Base-by-base conservation (phyloP, 2,888 invertebrate genomes). In the Sipha maydis region DNA sequence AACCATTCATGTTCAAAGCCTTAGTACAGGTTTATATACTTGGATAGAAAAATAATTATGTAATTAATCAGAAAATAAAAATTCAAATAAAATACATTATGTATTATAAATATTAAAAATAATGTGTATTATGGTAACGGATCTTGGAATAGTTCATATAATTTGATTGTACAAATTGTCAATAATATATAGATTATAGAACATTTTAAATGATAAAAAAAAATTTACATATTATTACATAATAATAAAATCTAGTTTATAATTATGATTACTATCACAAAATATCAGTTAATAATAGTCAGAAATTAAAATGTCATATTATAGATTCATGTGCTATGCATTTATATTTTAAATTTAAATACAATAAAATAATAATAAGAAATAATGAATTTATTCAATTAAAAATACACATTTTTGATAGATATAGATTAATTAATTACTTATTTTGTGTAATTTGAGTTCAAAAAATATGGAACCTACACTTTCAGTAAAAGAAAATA, bases 61-160 rank as follows among this genome's bases (percentile, higher is more conserved):
- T 2, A 79, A 56, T 61, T 61, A 21, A 7, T 25, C 25, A 61
- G n/a, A 17, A 41, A 80, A 38, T n/a, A 19, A 28, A 19, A 19
- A 1, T 48, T 11, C 1, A 21, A 80, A 61, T n/a, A 80, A 80
- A 19, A 2, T 14, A 38, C 67, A n/a, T 17, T 38, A 61, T 67
- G 38, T 75, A 28, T 61, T 79, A 73, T 73, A 73, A 79, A 71
- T 54, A 86, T 86, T 17, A 86, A 86, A 86, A 56, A 80, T 86
- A 80, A 34, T 86, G n/a, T 79, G 71, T 38, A 25, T 80, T 38
- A 28, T 73, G 56, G 86, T 86, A 86, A 80, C 73, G 17, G 56
- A 14, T 84, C n/a, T 11, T 79, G 86, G 71, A 86, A 86, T 85
- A 28, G 25, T 67, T 69, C 34, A 61, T 86, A 71, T 48, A 38